These are phyloP conservation scores for Sminthurinus signatus DNA, from an alignment of 1,140 invertebrate genomes.

Conservation along the genomic window DNA sequence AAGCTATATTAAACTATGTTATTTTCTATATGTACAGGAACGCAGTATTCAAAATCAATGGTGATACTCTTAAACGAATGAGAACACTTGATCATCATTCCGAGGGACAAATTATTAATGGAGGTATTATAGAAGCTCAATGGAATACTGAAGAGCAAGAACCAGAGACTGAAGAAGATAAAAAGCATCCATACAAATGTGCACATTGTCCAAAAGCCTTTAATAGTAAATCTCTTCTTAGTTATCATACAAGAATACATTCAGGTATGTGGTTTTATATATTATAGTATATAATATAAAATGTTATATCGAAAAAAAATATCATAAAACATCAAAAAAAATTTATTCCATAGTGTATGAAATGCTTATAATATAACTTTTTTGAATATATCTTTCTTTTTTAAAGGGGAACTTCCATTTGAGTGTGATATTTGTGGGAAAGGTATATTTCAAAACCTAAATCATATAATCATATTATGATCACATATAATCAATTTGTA, in stretches of 20 bases:
- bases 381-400: too few relatives aligned
- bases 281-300: too few relatives aligned
- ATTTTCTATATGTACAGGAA: too few relatives aligned
- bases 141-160: neutral
- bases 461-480: too few relatives aligned
- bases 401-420: conserved; percentile 11
- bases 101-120: neutral
- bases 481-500: too few relatives aligned
- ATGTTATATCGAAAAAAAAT: too few relatives aligned
- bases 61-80: conserved; percentile 4
- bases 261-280: conserved; percentile 23
- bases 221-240: conserved; percentile 18
- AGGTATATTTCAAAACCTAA: neutral
- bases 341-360: too few relatives aligned
- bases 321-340: too few relatives aligned
- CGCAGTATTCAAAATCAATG: neutral
- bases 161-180: neutral
- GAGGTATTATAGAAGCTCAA: neutral
- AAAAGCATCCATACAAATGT: conserved; percentile 19
- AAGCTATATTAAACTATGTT: too few relatives aligned
- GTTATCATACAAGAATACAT: conserved; percentile 27
- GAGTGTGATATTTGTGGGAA: conserved; percentile 11
- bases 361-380: too few relatives aligned
- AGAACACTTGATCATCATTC: neutral
- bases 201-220: conserved; percentile 26